phyloP scores from a whole-genome alignment of 2,797 vertebrate species.

The Xiphorhynchus erythropygius region DNA sequence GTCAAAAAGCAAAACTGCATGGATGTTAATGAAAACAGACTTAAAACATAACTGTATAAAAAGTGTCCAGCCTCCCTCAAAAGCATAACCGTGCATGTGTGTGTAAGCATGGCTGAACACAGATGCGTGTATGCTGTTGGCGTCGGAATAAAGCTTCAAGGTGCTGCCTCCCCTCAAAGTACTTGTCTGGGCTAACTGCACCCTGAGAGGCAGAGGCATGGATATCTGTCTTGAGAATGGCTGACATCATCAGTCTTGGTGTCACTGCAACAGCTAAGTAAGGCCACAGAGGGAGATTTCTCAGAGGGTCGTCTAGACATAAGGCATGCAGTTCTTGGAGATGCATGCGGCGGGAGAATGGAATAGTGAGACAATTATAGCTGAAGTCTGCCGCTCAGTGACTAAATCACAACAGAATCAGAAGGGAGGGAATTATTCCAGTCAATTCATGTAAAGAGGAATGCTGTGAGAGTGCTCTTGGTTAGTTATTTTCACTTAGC shows the following conservation, averaged over 20 bases:
- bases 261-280: conserved; percentile 46
- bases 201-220: neutral
- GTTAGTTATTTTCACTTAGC: conserved; percentile 18
- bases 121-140: neutral
- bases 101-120: neutral
- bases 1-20: neutral
- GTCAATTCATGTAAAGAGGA: neutral
- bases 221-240: neutral
- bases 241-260: conserved; percentile 54
- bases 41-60: neutral
- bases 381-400: neutral
- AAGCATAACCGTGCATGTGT: accelerated
- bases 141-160: neutral
- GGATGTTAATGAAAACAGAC: neutral
- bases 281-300: conserved; percentile 46
- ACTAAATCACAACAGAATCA: neutral
- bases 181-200: neutral
- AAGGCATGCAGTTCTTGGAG: conserved; percentile 13
- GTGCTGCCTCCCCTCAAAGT: accelerated
- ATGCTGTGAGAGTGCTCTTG: neutral
- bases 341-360: neutral
- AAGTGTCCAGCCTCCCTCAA: neutral
- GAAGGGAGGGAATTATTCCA: neutral
- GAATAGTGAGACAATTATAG: conserved; percentile 6
- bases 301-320: conserved; percentile 66